Conservation (phyloP, 1,140 invertebrate genomes). For the Anastrepha ludens region DNA sequence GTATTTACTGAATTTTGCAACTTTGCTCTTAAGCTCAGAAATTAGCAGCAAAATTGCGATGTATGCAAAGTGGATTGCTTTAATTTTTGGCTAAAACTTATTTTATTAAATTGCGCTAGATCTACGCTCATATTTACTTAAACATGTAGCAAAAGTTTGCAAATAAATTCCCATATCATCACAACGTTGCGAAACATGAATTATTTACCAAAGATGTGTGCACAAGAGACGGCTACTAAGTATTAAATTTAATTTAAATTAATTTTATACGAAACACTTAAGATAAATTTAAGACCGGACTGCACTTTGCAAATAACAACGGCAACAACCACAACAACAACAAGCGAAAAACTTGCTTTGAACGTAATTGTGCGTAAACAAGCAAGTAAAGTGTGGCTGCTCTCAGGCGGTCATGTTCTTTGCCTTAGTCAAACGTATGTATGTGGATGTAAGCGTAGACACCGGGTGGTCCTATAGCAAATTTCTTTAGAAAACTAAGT, state of each 20-base stretch:
- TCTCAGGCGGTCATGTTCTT: too few relatives aligned
- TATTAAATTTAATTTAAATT: constrained; percentile 49
- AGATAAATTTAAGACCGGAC: background rate
- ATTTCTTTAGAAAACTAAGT: too few relatives aligned
- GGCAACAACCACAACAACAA: background rate
- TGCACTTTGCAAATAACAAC: background rate
- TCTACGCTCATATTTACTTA: background rate
- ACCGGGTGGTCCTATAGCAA: too few relatives aligned
- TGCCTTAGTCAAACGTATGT: background rate
- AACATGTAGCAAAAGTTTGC: background rate
- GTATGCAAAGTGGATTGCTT: background rate
- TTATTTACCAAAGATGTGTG: constrained; percentile 4
- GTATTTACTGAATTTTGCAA: constrained; percentile 36
- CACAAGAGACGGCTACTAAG: background rate
- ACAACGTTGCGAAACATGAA: background rate
- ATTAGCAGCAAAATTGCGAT: background rate
- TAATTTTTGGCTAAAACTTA: constrained; percentile 1
- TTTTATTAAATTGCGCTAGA: constrained; percentile 11
- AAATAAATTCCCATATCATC: background rate
- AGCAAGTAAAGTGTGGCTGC: background rate
- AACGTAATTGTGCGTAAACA: constrained; percentile 35
- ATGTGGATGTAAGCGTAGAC: background rate
- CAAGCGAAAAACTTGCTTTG: background rate
- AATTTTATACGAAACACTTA: background rate
- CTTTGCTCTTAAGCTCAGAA: background rate